Base-by-base conservation (phyloP, 2,888 invertebrate species). In the Phortica magna region DNA sequence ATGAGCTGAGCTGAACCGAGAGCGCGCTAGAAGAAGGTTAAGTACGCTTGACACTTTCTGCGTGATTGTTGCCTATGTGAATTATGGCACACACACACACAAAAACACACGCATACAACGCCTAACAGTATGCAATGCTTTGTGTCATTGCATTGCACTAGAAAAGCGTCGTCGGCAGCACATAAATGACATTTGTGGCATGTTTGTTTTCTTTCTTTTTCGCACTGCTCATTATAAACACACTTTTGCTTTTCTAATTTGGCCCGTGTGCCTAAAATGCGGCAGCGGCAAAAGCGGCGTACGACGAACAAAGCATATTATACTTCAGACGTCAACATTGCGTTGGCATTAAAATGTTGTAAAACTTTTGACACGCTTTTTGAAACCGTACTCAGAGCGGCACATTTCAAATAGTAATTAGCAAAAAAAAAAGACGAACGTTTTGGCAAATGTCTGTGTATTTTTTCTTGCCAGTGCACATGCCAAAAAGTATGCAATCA, bases 21-120 rank as follows among this genome's bases (percentile, higher is more conserved):
- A n/a, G 31, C 1, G 77, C 72, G 42, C 68, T 55, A 82, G 78
- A 78, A 85, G 81, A 83, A 83, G 86, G 85, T 86, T 86, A 86
- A 84, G 87, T 84, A 81, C 75, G 79, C 81, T 79, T 82, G 81
- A 81, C 81, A 81, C 68, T 76, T 77, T 59, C 48, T 48, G 17
- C 17, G 17, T 61, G 22, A n/a, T 19, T 61, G 59, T 61, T 61
- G 17, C 10, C 22, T 61, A 31, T 61, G 78, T 80, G 80, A 81
- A 77, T 81, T 81, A 81, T 81, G 75, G 78, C 75, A 41, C 57
- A 55, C 31, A 71, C 70, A 31, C 70, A 70, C 19, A 6, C 9
- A 2, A 17, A 59, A 7, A 59, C 19, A 17, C 43, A 10, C 43
- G 7, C 6, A 7, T 7, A 42, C 41, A 41, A 42, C 67, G 67